These are phyloP conservation scores for Lutraria lutraria DNA, from an alignment of 2,888 invertebrate genomes.

Conservation along the genomic window DNA sequence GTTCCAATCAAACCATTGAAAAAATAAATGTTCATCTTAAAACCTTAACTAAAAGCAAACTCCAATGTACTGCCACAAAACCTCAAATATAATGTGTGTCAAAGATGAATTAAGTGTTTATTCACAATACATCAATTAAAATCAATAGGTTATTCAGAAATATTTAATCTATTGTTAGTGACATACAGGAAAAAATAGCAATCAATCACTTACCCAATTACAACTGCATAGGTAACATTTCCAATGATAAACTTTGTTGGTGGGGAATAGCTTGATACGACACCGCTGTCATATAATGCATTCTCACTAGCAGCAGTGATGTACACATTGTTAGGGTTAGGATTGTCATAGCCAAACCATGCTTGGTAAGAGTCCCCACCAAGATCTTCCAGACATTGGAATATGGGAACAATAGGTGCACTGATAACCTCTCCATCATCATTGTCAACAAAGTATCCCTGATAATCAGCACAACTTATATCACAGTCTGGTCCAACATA, in stretches of 20 bases:
- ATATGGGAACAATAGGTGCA: conserved; percentile 65
- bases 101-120: too few species aligned
- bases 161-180: too few species aligned
- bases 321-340: conserved; percentile 77
- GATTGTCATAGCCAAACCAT: conserved; percentile 80
- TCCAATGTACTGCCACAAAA: too few species aligned
- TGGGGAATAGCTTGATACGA: conserved; percentile 29
- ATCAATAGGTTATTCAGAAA: too few species aligned
- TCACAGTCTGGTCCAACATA: conserved; percentile 79
- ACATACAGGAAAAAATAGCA: not conserved
- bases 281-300: conserved; percentile 45
- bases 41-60: too few species aligned
- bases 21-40: too few species aligned
- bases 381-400: conserved; percentile 67
- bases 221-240: conserved; percentile 67
- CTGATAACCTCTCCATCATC: conserved; percentile 69
- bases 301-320: conserved; percentile 72
- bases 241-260: conserved; percentile 74
- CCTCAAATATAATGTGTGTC: too few species aligned
- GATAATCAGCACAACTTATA: conserved; percentile 74
- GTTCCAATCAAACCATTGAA: too few species aligned
- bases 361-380: conserved; percentile 60
- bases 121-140: too few species aligned
- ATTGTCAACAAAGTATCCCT: conserved; percentile 75
- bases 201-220: conserved; percentile 67